These are phyloP conservation scores for Lampris megalopsis DNA, from an alignment of 2,113 vertebrate species.

Conservation along the genomic window DNA sequence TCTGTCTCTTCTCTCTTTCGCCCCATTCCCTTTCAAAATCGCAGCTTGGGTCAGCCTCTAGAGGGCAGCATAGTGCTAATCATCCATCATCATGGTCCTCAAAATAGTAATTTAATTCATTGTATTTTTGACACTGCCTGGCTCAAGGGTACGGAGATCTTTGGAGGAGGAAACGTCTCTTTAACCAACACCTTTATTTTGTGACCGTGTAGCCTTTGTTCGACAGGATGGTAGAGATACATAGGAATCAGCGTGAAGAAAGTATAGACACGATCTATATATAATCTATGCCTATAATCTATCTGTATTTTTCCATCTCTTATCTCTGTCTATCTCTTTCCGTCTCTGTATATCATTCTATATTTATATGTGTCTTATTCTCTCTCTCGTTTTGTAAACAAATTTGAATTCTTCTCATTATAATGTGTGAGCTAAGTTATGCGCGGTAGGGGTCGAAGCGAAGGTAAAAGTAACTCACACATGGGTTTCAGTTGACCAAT, in stretches of 20 bases:
- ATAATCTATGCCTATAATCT: too few relatives aligned
- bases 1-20: constrained; percentile 37
- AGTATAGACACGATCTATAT: too few relatives aligned
- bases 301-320: too few relatives aligned
- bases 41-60: constrained; percentile 52
- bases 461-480: constrained; percentile 88
- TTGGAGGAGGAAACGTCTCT: background rate
- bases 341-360: too few relatives aligned
- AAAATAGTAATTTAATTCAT: background rate
- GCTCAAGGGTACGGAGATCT: background rate
- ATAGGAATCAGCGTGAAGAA: too few relatives aligned
- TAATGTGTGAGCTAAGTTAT: too few relatives aligned
- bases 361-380: too few relatives aligned
- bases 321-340: too few relatives aligned
- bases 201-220: too few relatives aligned
- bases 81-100: constrained; percentile 2
- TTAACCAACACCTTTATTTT: background rate
- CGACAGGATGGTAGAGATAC: too few relatives aligned
- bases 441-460: constrained; percentile 21
- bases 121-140: background rate
- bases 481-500: constrained; percentile 98
- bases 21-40: constrained; percentile 26
- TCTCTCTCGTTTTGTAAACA: too few relatives aligned
- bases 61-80: constrained; percentile 72
- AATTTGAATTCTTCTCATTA: too few relatives aligned